Evolutionary conservation across 2,113 vertebrate genomes (phyloP).

Genomic region (Dryoscopus gambensis): DNA sequence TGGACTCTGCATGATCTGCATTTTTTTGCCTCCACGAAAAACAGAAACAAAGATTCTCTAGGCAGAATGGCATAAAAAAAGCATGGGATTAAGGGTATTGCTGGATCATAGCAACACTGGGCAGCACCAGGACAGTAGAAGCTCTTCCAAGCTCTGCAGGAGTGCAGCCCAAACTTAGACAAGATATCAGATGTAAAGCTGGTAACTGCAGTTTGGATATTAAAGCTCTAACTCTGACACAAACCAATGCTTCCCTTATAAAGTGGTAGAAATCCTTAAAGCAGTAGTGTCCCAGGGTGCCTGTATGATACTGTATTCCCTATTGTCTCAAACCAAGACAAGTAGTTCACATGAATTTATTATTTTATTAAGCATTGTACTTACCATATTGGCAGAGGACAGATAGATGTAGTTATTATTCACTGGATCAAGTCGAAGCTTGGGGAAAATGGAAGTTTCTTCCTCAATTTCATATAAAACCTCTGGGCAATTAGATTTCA

Average conservation of each 20-base stretch:
- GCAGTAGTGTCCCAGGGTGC: not conserved
- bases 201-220: not conserved
- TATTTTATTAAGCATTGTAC: not conserved
- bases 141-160: not conserved
- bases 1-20: not conserved
- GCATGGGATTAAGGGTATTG: not conserved
- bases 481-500: slow-evolving; percentile 76
- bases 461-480: slow-evolving; percentile 82
- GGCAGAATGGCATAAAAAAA: not conserved
- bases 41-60: not conserved
- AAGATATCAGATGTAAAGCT: not conserved
- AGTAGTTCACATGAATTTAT: not conserved
- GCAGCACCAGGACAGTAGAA: not conserved
- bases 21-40: not conserved
- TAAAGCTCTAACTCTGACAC: not conserved
- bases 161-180: not conserved
- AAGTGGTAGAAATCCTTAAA: not conserved
- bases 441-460: slow-evolving; percentile 79
- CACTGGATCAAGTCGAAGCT: slow-evolving; percentile 79
- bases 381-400: slow-evolving; percentile 81
- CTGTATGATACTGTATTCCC: too few species aligned
- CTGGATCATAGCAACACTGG: not conserved
- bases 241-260: slow-evolving; percentile 2
- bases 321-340: too few species aligned
- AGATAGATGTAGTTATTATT: slow-evolving; percentile 83